Base-by-base conservation (phyloP, 2,888 invertebrate species). In the Elegia similella region DNA sequence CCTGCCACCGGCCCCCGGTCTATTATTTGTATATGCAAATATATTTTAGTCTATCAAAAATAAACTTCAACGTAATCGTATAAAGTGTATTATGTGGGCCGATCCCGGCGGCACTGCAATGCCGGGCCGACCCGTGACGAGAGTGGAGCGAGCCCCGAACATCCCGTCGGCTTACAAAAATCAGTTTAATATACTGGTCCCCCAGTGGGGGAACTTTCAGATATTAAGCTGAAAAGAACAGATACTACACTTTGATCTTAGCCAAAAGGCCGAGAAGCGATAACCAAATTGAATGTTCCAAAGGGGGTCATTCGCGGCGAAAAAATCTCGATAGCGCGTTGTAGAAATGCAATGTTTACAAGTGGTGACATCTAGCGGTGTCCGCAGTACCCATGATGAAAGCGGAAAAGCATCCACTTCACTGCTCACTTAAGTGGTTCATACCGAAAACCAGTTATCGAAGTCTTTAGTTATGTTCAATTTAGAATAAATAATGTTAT, bases 241-340 rank as follows among this genome's bases (percentile, higher is more conserved):
- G 43, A 44, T 44, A 44, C 43, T 44, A 44, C 43, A 44, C 43
- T 44, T 44, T 56, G 30, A 34, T 42, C 55, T 29, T 30, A 47
- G 16, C 38, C 38, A 56, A 59, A 44, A 44, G 43, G 43, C 43
- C 43, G 43, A 44, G 43, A 44, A 44, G 43, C 43, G 43, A 38
- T 38, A 38, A 10, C 38, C 5, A 10, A 38, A 1, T 0, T 12
- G 10, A 38, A 3, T 0, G 12, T 2, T 6, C n/a, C 12, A 38
- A n/a, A 12, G n/a, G 38, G 38, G 1, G 38, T 38, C 38, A 38
- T 38, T 38, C 38, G 10, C 38, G 0, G 38, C 3, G 38, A 38
- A 38, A 38, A 38, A 38, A 38, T n/a, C 38, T 12, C 38, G 1
- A 38, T 38, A 38, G 38, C 38, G 38, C 38, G 38, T n/a, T 38